phyloP scores from a whole-genome alignment of 1,140 invertebrate species.

The Lucilia cuprina region DNA sequence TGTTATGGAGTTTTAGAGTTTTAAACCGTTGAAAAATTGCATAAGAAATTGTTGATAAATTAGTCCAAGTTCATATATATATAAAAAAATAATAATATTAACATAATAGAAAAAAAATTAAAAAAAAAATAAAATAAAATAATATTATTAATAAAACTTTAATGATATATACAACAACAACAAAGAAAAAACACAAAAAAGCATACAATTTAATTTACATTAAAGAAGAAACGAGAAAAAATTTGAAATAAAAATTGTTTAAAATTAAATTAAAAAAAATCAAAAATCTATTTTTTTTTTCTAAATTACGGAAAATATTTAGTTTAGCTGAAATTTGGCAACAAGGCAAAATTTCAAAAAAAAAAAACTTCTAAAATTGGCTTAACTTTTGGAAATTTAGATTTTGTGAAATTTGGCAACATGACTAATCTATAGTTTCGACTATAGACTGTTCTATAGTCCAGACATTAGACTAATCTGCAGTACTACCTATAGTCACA shows the following conservation, averaged over 20 bases:
- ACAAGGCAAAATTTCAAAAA: background rate
- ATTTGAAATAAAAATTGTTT: conserved; percentile 16
- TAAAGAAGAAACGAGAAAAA: background rate
- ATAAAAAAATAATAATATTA: conserved; percentile 24
- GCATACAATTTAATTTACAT: conserved; percentile 25
- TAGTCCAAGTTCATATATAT: conserved; percentile 34
- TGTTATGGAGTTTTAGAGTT: conserved; percentile 34
- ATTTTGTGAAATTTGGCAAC: conserved; percentile 4
- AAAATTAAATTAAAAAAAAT: background rate
- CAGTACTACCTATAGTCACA: no score
- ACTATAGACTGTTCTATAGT: no score
- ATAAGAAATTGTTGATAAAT: conserved; percentile 35
- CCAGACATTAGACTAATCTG: no score
- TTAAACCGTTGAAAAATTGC: conserved; percentile 35
- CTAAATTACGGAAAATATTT: background rate
- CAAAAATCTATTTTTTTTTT: background rate
- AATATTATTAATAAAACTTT: conserved; percentile 30
- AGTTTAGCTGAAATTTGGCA: background rate
- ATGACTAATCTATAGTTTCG: background rate
- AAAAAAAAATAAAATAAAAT: conserved; percentile 26
- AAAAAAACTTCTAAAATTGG: no score
- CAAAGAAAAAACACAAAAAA: conserved; percentile 16
- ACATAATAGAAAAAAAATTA: background rate
- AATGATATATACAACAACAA: conserved; percentile 36
- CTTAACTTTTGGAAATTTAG: background rate